Evolutionary conservation across 1,140 invertebrate species (phyloP), one percentile per base, ranked within the genome.

Genomic region (Zaprionus ornatus): DNA sequence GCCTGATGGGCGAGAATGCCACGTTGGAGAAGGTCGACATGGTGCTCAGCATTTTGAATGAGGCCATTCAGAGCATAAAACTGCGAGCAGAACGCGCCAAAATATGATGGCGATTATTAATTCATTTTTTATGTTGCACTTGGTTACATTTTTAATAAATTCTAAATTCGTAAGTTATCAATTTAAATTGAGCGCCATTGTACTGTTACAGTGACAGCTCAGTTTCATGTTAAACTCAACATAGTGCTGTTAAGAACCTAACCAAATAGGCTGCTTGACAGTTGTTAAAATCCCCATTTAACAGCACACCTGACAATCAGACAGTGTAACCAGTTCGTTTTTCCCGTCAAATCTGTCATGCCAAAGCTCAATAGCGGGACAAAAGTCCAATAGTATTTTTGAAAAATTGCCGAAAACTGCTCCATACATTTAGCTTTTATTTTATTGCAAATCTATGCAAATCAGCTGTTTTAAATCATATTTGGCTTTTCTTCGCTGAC

Each of bases 1-100:
- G 97, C 2, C 91, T 97, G 13, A 96, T 98, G 96, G 96, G 96
- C 40, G 93, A 95, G 29, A 97, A 97, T 90, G 95, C 96, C 0
- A 95, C 93, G 0, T 78, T 93, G 15, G 76, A 94, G 74, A 94
- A 94, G 15, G 95, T 95, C 4, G 94, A 95, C 59, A 86, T 93
- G 55, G 85, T 93, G 7, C 79, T 95, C 13, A 86, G 90, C 40
- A 93, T 93, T 19, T 79, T 95, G 1, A 92, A 94, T 57, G 93
- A 94, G 76, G 91, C 93, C 48, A 90, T 92, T 54, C 82, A 83
- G 56, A 92, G 82, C 79, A 90, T 80, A 13, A 90, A 90, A 55
- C 56, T 80, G 27, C 66, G 81, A 42, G 70, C 84, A 6, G 90
- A 91, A 19, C 91, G 85, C 13, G 91, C 91, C 2, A 92, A 92